Conservation (phyloP, 2,113 vertebrate species). For the Chaetorhynchus papuensis region DNA sequence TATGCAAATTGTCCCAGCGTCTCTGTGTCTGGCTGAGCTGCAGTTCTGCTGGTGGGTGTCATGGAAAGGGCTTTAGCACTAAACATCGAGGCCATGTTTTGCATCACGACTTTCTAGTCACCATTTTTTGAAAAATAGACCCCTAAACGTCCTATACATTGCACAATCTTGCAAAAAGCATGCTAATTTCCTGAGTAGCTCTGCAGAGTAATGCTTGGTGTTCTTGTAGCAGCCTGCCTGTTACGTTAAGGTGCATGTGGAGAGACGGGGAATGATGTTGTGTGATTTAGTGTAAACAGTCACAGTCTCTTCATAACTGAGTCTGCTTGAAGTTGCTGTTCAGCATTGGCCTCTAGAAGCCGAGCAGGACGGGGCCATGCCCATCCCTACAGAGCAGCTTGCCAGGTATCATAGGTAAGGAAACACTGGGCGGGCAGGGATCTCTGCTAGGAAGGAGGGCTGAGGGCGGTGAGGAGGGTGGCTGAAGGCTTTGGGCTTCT, state of each 20-base stretch:
- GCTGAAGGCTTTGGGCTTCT: neutral
- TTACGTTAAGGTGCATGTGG: accelerated
- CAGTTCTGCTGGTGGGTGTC: neutral
- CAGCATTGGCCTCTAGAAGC: neutral
- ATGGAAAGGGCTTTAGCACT: neutral
- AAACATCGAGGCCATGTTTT: neutral
- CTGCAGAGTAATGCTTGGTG: neutral
- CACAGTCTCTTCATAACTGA: neutral
- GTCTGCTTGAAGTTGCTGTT: neutral
- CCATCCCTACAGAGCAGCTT: neutral
- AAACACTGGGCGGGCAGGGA: neutral
- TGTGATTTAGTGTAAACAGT: neutral
- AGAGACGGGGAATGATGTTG: neutral
- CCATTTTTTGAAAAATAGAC: neutral
- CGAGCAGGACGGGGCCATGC: neutral
- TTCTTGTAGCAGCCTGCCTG: neutral
- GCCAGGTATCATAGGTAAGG: neutral
- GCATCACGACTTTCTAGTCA: neutral
- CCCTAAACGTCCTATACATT: neutral
- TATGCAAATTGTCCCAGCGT: neutral
- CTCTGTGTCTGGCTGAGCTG: neutral
- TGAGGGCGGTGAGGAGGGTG: neutral
- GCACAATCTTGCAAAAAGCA: neutral
- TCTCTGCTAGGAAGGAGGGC: neutral
- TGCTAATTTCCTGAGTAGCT: neutral